Evolutionary conservation across 1,140 invertebrate species (phyloP).

Genomic region (Ericerus pela): DNA sequence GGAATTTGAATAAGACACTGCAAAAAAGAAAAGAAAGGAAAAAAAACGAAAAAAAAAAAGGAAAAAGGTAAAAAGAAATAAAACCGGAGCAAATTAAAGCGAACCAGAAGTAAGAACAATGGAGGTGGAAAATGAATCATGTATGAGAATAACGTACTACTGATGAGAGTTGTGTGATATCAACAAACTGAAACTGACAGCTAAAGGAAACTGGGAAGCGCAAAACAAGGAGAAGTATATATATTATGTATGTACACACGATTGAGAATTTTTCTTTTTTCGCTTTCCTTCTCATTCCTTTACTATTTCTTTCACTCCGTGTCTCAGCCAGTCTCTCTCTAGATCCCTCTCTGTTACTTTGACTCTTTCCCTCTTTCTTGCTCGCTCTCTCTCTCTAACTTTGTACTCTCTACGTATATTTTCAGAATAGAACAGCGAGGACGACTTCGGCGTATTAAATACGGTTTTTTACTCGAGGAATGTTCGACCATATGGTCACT

Average conservation of each 20-base stretch:
- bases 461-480: constrained; percentile 8
- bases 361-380: not conserved
- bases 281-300: not conserved
- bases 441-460: constrained; percentile 7
- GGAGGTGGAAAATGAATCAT: constrained; percentile 12
- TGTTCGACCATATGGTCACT: constrained; percentile 11
- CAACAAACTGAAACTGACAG: constrained; percentile 7
- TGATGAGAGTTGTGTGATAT: constrained; percentile 12
- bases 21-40: not conserved
- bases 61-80: not conserved
- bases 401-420: too few relatives aligned
- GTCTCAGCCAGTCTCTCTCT: too few relatives aligned
- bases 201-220: constrained; percentile 2
- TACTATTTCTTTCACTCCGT: not conserved
- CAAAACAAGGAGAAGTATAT: constrained; percentile 2
- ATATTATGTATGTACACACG: too few relatives aligned
- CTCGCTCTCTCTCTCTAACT: too few relatives aligned
- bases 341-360: too few relatives aligned
- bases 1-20: not conserved
- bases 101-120: constrained; percentile 4
- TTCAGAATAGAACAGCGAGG: not conserved
- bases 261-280: too few relatives aligned
- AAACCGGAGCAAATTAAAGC: constrained; percentile 12
- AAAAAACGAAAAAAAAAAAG: not conserved
- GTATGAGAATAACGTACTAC: constrained; percentile 11